Evolutionary conservation across 2,797 vertebrate genomes (phyloP), one percentile per base, ranked within the genome.

Genomic region (Glossophaga mutica): DNA sequence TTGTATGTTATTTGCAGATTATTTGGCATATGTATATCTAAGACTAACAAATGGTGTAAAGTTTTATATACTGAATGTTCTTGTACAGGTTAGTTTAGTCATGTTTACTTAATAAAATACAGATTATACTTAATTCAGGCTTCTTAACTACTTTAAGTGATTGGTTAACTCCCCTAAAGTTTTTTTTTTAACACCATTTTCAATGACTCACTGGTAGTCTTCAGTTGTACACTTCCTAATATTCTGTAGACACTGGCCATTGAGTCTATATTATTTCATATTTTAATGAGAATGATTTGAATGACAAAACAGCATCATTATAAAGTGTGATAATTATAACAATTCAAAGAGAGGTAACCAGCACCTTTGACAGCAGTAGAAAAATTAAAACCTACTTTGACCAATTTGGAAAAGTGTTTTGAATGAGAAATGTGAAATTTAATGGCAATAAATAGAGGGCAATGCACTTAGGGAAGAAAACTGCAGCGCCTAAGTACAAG

Each of bases 381-480:
- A 93, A 97, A 96, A 94, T 87, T 92, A 95, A 96, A 96, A 86
- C 29, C 44, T 79, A 78, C 88, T 93, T 96, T 87, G 92, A 67
- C 84, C 55, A 74, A 65, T 96, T 90, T 68, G 34, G 82, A 89
- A 94, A 96, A 94, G n/a, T 59, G 73, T 86, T 97, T 79, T 65
- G 79, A 96, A 95, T 92, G 92, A 95, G 44, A 22, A 90, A 78
- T 92, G 57, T 52, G 34, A 87, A 91, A 94, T 84, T 22, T 95
- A 96, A 94, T 93, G 90, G 68, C 94, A 97, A 86, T 82, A 92
- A 94, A 73, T 67, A 14, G 89, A 93, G 74, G 87, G 44, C 37
- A 92, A 90, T 68, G 77, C 44, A 81, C 70, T 96, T 79, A 59
- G 62, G 79, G 85, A 93, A 50, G 55, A 79, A 95, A 96, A 78